Evolutionary conservation across 2,888 invertebrate genomes (phyloP), one percentile per base, ranked within the genome.

Genomic region (Watsonalla binaria): DNA sequence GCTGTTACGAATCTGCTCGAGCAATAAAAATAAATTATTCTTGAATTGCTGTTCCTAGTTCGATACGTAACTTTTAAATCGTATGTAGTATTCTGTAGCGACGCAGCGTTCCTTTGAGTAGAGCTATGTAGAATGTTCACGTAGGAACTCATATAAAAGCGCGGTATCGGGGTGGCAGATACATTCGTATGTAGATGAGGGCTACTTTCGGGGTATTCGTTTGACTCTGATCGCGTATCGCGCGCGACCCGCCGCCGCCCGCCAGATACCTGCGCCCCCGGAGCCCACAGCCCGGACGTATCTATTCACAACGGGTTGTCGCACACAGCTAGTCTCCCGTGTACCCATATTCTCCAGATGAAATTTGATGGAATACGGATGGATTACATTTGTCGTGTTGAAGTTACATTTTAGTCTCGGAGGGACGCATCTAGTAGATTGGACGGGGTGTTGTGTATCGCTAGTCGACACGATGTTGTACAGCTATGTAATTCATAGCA

Each of bases 111-210:
- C 42, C 5, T 42, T 42, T 15, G 37, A 49, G 45, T 46, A 7
- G 45, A 15, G 34, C n/a, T 42, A 49, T 49, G 46, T 45, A 51
- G 49, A 49, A 52, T 52, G 15, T 52, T 15, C 13, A 37, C 45
- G 46, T 48, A 35, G 42, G 46, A 37, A 52, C 24, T 46, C 50
- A 6, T 52, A 34, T 51, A 13, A 34, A 9, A 37, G 24, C 47
- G 42, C 37, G 47, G 45, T 47, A 33, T 42, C 39, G 35, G 24
- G 46, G 15, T 11, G 46, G 37, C 50, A 46, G 51, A 51, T 33
- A 50, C 56, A 53, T 56, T 53, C 56, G 14, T 53, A 56, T 56
- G 56, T 53, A 53, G 39, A 56, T 53, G 50, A 56, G 33, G 51
- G 47, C 39, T 46, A 37, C 56, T 53, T 47, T 15, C 42, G 35